phyloP scores from a whole-genome alignment of 1,140 invertebrate genomes.

The Drosophila melanogaster region DNA sequence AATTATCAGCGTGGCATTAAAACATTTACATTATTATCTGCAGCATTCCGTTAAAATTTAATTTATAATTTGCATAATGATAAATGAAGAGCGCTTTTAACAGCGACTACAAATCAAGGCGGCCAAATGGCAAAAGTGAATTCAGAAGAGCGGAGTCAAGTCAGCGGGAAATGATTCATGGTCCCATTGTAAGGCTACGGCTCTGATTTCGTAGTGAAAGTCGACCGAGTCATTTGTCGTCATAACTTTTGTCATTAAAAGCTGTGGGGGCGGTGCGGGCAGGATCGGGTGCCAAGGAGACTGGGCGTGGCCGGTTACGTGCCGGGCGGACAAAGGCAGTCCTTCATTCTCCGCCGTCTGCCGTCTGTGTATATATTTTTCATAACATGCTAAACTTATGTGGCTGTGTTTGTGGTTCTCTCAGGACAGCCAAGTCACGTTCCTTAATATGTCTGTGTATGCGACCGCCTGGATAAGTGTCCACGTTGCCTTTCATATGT shows the following conservation, averaged over 20 bases:
- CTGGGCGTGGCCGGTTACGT: constrained; percentile 51
- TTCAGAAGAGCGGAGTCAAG: constrained; percentile 37
- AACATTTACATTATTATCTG: constrained; percentile 58
- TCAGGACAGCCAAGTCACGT: constrained; percentile 67
- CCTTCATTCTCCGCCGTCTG: not conserved
- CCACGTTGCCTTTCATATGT: constrained; percentile 6
- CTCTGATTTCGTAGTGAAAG: constrained; percentile 78
- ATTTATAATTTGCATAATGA: constrained; percentile 76
- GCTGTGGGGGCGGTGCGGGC: not conserved
- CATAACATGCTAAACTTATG: constrained; percentile 72
- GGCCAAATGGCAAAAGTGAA: constrained; percentile 55
- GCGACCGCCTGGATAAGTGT: constrained; percentile 42
- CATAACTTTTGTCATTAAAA: constrained; percentile 80
- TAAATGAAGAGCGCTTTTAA: constrained; percentile 52
- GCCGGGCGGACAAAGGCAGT: constrained; percentile 59
- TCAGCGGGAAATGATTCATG: constrained; percentile 73
- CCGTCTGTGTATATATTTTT: constrained; percentile 70
- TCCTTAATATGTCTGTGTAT: constrained; percentile 72
- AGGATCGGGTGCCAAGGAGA: not conserved
- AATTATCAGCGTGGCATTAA: constrained; percentile 55
- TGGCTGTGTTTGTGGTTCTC: constrained; percentile 11
- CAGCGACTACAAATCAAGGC: constrained; percentile 50
- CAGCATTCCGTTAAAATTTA: constrained; percentile 53
- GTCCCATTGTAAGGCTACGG: constrained; percentile 51
- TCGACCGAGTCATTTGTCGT: constrained; percentile 79